Evolutionary conservation across 1,140 invertebrate genomes (phyloP).

Genomic region (Bombus breviceps): DNA sequence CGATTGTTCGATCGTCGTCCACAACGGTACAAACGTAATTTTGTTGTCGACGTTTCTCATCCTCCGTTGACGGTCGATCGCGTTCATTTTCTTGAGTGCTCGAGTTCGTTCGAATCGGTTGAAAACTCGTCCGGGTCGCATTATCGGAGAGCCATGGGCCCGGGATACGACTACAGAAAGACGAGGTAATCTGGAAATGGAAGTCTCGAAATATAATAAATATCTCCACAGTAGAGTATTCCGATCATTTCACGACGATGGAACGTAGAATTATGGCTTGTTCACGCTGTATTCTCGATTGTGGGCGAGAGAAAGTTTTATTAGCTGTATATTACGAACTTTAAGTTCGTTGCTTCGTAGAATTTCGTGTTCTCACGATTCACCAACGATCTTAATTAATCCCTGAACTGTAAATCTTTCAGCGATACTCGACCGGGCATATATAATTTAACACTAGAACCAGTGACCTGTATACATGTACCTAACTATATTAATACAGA

Average conservation of each 20-base stretch:
- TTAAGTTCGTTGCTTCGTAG: too few relatives aligned
- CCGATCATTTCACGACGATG: slow-evolving; percentile 2
- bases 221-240: neutral
- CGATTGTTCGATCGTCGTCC: neutral
- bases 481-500: too few relatives aligned
- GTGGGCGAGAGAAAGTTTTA: neutral
- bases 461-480: too few relatives aligned
- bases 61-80: slow-evolving; percentile 28
- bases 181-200: slow-evolving; percentile 39
- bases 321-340: neutral
- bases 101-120: slow-evolving; percentile 18
- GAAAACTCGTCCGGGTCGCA: slow-evolving; percentile 27
- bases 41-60: slow-evolving; percentile 1
- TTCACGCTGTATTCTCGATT: neutral
- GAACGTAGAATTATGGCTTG: slow-evolving; percentile 1
- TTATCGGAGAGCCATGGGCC: slow-evolving; percentile 10
- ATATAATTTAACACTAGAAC: too few relatives aligned
- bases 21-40: slow-evolving; percentile 32
- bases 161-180: neutral
- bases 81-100: slow-evolving; percentile 50
- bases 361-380: neutral
- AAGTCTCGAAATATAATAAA: slow-evolving; percentile 38
- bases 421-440: too few relatives aligned
- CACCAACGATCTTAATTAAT: neutral
- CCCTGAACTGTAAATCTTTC: too few relatives aligned